Percentiles rank a stretch among this genome's conserved stretches.
phyloP scores from a whole-genome alignment of 2,888 invertebrate species.

The Exocentrus adspersus region DNA sequence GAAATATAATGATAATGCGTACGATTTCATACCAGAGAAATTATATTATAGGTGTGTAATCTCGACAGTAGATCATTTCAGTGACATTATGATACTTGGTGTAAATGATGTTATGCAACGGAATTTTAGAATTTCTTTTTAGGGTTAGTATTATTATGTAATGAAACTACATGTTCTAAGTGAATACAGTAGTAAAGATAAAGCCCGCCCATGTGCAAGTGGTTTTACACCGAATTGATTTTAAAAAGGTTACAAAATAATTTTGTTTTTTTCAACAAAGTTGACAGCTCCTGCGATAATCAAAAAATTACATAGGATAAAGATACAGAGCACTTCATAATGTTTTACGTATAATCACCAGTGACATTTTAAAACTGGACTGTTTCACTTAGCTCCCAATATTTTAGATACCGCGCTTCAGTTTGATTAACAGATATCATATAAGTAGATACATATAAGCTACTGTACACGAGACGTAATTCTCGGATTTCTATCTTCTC shows the following conservation, averaged over 20 bases:
- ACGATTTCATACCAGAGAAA: background rate
- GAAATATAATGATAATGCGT: conserved; percentile 17
- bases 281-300: too few species aligned
- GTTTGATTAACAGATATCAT: too few species aligned
- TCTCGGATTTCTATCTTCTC: too few species aligned
- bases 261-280: background rate
- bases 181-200: background rate
- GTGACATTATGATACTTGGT: background rate
- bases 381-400: too few species aligned
- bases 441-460: too few species aligned
- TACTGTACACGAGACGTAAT: too few species aligned
- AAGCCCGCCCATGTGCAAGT: background rate
- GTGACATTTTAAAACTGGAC: too few species aligned
- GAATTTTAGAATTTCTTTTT: background rate
- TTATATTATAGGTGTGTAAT: background rate
- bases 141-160: background rate
- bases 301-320: too few species aligned
- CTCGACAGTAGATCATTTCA: background rate
- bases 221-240: background rate
- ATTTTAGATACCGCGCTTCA: too few species aligned
- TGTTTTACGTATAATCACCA: too few species aligned
- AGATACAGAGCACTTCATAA: too few species aligned
- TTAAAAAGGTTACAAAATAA: background rate
- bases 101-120: background rate
- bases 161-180: background rate